Base-by-base conservation (phyloP, 2,113 vertebrate species). In the Australoheros scitulus region DNA sequence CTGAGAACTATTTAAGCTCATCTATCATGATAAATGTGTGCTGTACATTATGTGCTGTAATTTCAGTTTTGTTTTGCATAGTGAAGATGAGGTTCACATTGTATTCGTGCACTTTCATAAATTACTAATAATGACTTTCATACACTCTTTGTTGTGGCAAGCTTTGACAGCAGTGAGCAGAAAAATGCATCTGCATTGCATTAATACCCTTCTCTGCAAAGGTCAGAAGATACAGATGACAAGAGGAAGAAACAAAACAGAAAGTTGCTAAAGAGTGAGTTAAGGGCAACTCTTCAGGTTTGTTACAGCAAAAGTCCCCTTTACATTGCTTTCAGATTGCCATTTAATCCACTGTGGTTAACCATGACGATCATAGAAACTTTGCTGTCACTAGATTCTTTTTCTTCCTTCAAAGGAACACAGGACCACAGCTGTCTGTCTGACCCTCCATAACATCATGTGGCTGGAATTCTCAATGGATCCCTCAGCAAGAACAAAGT, bases 171-270 rank as follows among this genome's bases (percentile, higher is more conserved):
- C 55, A 11, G n/a, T 32, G 26, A 52, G 43, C 65, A 72, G 68
- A 72, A 55, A 72, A 50, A 72, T 72, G 68, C 68, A 72, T 26
- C 68, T 72, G 68, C 47, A 55, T 18, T 72, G 26, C 65, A 72
- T 72, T 72, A 52, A 52, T 32, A 72, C 6, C 50, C 10, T 32
- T 52, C 65, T 72, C 43, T 52, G 65, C 26, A 55, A 72, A 72
- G 65, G 65, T 52, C 24, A 72, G 11, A 5, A 32, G 47, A 2
- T n/a, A 34, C 26, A 72, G 26, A 29, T 72, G 43, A 70, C 4
- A 32, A 32, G 24, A 32, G 24, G 20, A 18, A 34, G 17, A 9
- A 52, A 18, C 52, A n/a, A 41, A 43, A 72, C 50, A 52, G 26
- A 38, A 63, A 64, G n/a, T 22, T 6, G 13, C 6, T 41, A 64